Evolutionary conservation across 2,797 vertebrate genomes (phyloP), one percentile per base, ranked within the genome.

Genomic region (Lepus oiostolus): DNA sequence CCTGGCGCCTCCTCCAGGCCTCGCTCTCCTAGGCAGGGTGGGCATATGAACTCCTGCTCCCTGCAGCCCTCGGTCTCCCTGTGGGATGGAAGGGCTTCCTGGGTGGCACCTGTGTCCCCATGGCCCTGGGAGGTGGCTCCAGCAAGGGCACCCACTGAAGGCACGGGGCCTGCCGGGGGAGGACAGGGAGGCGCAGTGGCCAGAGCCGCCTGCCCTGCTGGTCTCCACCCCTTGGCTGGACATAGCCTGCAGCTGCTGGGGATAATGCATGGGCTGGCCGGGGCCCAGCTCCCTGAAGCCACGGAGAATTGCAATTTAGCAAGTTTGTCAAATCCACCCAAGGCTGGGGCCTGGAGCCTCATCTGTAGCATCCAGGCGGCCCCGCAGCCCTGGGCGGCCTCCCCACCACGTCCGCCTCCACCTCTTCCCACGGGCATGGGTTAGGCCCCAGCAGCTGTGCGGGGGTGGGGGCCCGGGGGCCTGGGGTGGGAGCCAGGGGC

Each of bases 391-490:
- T 1, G 24, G 70, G 72, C 38, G 50, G 82, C 85, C 71, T 32
- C 17, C 42, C 60, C 7, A 8, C 65, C 91, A 50, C 38, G 9
- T 7, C 85, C 9, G 12, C 71, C 87, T 80, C 91, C 38, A 0
- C 26, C 0, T 85, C 91, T 96, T 96, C 96, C 96, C 97, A 95
- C 95, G 94, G 94, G 80, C 96, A 68, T 50, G 89, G 89, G 95
- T 94, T 92, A 96, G 91, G 90, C 84, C 70, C 71, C 7, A 0
- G 93, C 96, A 97, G 95, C 96, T 96, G 96, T 89, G 80, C 1
- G 17, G 93, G 91, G 91, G 81, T 0, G 77, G 82, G 38, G 50
- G 38, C 54, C 52, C 0, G 11, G 21, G 60, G 70, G 54, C 14
- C 50, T 1, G 19, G 32, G 87, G 62, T 7, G 4, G n/a, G 50